Conservation (phyloP, 2,888 invertebrate species). For the Eurytoma californica region DNA sequence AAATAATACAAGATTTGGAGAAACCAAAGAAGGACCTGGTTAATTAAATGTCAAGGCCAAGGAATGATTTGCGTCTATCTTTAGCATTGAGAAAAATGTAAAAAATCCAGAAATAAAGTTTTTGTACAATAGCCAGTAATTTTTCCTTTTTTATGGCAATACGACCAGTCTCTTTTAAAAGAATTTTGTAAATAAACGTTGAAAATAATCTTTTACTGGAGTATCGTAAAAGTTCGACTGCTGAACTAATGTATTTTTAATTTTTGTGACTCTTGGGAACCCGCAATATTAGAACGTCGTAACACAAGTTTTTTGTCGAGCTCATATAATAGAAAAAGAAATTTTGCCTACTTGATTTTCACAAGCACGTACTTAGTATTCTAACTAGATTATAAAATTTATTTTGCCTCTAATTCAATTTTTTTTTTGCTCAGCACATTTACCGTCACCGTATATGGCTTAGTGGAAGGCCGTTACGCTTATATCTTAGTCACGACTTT, state of each 20-base stretch:
- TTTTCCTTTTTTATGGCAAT: too few relatives aligned
- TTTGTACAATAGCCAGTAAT: too few relatives aligned
- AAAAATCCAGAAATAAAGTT: too few relatives aligned
- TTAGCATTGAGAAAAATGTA: background rate
- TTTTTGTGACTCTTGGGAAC: conserved; percentile 4
- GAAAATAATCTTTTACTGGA: too few relatives aligned
- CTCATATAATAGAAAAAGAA: background rate
- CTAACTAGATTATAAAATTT: conserved; percentile 16
- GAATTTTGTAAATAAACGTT: too few relatives aligned
- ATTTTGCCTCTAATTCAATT: conserved; percentile 22
- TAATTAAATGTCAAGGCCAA: conserved; percentile 43
- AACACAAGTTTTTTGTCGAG: background rate
- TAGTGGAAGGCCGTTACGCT: conserved; percentile 37
- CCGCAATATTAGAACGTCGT: conserved; percentile 3
- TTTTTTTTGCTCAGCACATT: conserved; percentile 23
- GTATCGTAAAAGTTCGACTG: too few relatives aligned
- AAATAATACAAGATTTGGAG: too few relatives aligned
- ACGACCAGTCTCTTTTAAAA: too few relatives aligned
- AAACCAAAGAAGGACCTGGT: background rate
- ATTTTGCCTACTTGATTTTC: background rate
- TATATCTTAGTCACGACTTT: conserved; percentile 49
- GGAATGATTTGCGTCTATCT: conserved; percentile 11
- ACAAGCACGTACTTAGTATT: conserved; percentile 3
- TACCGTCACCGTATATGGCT: conserved; percentile 32
- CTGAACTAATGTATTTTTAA: too few relatives aligned